Evolutionary conservation across 2,797 vertebrate species (phyloP), one percentile per base, ranked within the genome.

Genomic region (Danio aesculapii): DNA sequence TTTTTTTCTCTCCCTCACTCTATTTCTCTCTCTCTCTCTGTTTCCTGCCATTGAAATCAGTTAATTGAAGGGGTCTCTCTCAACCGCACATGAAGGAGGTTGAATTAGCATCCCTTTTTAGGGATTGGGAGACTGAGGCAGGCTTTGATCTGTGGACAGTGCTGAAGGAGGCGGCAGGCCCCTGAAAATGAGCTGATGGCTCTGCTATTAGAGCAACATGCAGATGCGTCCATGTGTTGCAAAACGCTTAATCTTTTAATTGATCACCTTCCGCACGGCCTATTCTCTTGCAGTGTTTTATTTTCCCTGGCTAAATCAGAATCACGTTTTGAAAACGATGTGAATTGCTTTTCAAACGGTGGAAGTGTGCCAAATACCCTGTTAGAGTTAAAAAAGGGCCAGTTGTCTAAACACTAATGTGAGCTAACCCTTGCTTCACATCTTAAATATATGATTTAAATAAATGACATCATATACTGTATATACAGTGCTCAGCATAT

Each of bases 181-280:
- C 93, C 95, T 96, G 97, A 96, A 98, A 98, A 98, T 94, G 97
- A 98, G 97, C 97, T 99, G 98, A 99, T 98, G 96, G 96, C 92
- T 92, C 93, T 92, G 93, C 97, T 95, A 96, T 96, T 95, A 92
- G 93, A 92, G 91, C 93, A 92, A 93, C 96, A 97, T 96, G 95
- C 95, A 97, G 94, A 97, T 94, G 94, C 85, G 86, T 91, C 93
- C 95, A 91, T 96, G 96, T 96, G 95, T 92, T 94, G 93, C 95
- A 96, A 97, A 98, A 96, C 95, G 92, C 96, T 98, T 99, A 98
- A 99, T 98, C 96, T 97, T 96, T 98, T 99, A 99, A 99, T 96
- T 98, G 98, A 95, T 97, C 95, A 95, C 96, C 96, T 97, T 96
- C 95, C 92, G 90, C 92, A 88, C 94, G 90, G 79, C 86, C 93